Evolutionary conservation across 2,797 vertebrate genomes (phyloP).

Genomic region (Micromesistius poutassou): DNA sequence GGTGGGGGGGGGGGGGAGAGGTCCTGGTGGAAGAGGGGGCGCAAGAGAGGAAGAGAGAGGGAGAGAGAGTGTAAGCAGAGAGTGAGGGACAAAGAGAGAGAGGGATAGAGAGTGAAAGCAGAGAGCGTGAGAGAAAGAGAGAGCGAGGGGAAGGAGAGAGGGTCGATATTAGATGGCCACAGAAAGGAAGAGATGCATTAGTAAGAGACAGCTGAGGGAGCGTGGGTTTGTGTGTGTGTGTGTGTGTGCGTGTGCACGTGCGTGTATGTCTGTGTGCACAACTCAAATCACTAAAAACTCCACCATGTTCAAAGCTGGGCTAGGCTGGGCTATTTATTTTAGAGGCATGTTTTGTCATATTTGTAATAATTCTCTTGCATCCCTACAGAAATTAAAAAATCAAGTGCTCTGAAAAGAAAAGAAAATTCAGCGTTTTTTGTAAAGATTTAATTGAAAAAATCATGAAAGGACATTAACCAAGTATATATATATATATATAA

Average conservation of each 20-base stretch:
- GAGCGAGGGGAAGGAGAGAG: conserved; percentile 12
- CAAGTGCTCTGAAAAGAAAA: too few species aligned
- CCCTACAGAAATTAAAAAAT: too few species aligned
- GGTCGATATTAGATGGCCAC: conserved; percentile 65
- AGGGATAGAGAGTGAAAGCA: background rate
- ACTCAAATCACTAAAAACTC: background rate
- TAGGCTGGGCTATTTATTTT: too few species aligned
- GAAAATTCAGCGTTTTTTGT: too few species aligned
- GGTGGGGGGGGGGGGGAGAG: conserved; percentile 9
- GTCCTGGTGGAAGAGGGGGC: background rate
- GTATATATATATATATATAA: too few species aligned
- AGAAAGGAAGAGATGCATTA: conserved; percentile 70
- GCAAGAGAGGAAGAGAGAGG: background rate
- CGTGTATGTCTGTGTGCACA: background rate
- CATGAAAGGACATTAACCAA: too few species aligned
- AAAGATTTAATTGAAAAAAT: too few species aligned
- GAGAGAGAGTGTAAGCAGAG: conserved; percentile 36
- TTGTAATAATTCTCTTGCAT: too few species aligned
- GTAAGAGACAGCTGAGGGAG: conserved; percentile 37
- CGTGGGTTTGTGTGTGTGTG: background rate
- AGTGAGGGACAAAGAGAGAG: conserved; percentile 17
- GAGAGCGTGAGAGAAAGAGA: conserved; percentile 12
- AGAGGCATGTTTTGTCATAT: too few species aligned
- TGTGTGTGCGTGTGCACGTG: conserved; percentile 3
- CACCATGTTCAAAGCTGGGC: background rate